phyloP scores from a whole-genome alignment of 2,113 vertebrate species.

The Nyctereutes procyonoides region DNA sequence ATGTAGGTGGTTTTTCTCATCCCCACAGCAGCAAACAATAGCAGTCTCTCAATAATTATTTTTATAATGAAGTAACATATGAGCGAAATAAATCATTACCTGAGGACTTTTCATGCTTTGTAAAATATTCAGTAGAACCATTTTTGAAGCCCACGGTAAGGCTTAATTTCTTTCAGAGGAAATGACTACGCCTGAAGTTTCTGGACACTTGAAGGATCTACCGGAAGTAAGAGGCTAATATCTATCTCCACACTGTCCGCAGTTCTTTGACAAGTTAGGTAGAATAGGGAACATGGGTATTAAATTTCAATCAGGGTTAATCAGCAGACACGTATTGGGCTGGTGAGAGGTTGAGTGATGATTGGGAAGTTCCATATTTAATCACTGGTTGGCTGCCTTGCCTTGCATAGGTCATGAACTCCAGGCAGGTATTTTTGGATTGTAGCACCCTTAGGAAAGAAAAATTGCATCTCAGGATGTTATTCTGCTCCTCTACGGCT shows the following conservation, averaged over 20 bases:
- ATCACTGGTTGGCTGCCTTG: slow-evolving; percentile 58
- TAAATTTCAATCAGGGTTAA: slow-evolving; percentile 75
- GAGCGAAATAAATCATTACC: slow-evolving; percentile 56
- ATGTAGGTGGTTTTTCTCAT: background rate
- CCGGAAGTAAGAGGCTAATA: slow-evolving; percentile 58
- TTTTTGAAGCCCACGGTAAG: slow-evolving; percentile 47
- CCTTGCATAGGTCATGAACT: slow-evolving; percentile 36
- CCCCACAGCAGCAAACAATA: background rate
- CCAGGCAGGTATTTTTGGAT: slow-evolving; percentile 61
- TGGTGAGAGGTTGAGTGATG: slow-evolving; percentile 67
- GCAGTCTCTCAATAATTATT: slow-evolving; percentile 15
- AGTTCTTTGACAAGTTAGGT: slow-evolving; percentile 71
- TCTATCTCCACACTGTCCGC: slow-evolving; percentile 54
- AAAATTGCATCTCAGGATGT: slow-evolving; percentile 55
- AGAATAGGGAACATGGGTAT: slow-evolving; percentile 70
- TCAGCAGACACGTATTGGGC: slow-evolving; percentile 48
- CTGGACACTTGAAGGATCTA: slow-evolving; percentile 69
- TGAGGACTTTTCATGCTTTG: slow-evolving; percentile 26
- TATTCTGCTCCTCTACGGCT: background rate
- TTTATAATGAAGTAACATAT: slow-evolving; percentile 57
- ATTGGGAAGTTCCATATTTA: slow-evolving; percentile 68
- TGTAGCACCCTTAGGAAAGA: slow-evolving; percentile 53
- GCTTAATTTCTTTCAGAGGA: slow-evolving; percentile 58
- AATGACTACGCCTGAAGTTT: slow-evolving; percentile 57
- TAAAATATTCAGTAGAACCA: slow-evolving; percentile 64